Conservation (phyloP, 2,888 invertebrate genomes). For the Trachelus iudaicus region DNA sequence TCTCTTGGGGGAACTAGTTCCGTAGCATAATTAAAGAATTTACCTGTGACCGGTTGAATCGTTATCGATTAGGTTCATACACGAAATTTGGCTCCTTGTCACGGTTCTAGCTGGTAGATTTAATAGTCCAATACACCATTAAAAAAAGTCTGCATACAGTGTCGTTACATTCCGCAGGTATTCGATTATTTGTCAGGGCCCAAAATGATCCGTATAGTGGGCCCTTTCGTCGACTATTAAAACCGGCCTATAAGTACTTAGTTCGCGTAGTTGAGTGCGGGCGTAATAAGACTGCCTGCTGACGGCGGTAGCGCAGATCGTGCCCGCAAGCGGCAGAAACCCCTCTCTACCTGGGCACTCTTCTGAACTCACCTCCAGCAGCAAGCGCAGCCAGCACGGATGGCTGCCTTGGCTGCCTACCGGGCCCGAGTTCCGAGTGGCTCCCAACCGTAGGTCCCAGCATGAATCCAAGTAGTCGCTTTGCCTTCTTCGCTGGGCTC, state of each 20-base stretch:
- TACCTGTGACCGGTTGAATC: no score
- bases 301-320: slow-evolving; percentile 48
- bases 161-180: no score
- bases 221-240: slow-evolving; percentile 18
- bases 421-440: slow-evolving; percentile 16
- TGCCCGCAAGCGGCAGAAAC: slow-evolving; percentile 39
- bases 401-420: slow-evolving; percentile 36
- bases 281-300: slow-evolving; percentile 56
- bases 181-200: no score
- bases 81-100: no score
- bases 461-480: neutral
- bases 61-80: no score
- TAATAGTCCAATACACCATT: no score
- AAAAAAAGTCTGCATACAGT: no score
- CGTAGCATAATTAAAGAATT: no score
- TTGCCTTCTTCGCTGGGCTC: neutral
- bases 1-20: no score
- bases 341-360: slow-evolving; percentile 9
- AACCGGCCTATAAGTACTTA: slow-evolving; percentile 38
- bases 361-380: slow-evolving; percentile 12
- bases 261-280: slow-evolving; percentile 56
- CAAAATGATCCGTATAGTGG: no score
- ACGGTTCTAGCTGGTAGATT: no score
- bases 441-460: slow-evolving; percentile 1
- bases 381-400: slow-evolving; percentile 16